A percentile compares a stretch with the other conserved stretches of the same genome.
phyloP scores from a whole-genome alignment of 1,140 invertebrate genomes.

The Augochlora pura region DNA sequence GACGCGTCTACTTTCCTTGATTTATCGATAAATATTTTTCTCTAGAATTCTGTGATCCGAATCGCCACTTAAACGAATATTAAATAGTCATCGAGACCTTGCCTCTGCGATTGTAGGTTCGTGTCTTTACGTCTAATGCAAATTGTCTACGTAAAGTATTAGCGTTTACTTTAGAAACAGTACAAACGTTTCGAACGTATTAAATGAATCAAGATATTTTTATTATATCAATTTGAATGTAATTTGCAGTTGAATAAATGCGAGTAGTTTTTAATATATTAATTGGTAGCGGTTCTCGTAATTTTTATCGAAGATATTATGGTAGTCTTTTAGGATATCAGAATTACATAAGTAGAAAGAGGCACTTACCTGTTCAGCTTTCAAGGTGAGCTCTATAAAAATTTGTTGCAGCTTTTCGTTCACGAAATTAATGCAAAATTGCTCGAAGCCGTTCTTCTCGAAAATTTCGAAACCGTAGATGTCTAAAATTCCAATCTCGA shows the following conservation, averaged over 20 bases:
- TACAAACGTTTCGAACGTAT: neutral
- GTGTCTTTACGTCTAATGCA: neutral
- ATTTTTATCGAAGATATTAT: neutral
- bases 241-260: neutral
- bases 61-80: neutral
- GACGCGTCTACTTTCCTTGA: neutral
- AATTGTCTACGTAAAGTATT: neutral
- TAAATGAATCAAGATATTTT: neutral
- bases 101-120: neutral
- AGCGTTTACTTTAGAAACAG: neutral
- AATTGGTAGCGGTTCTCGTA: neutral
- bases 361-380: conserved; percentile 84
- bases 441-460: conserved; percentile 90
- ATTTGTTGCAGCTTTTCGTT: conserved; percentile 91
- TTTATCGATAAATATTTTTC: neutral
- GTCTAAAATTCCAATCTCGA: conserved; percentile 83
- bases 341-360: neutral
- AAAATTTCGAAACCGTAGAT: conserved; percentile 90
- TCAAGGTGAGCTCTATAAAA: conserved; percentile 88
- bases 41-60: neutral
- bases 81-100: neutral
- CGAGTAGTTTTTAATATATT: neutral
- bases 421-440: conserved; percentile 98
- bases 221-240: neutral
- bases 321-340: neutral